phyloP scores from a whole-genome alignment of 2,113 vertebrate genomes.

The human region DNA sequence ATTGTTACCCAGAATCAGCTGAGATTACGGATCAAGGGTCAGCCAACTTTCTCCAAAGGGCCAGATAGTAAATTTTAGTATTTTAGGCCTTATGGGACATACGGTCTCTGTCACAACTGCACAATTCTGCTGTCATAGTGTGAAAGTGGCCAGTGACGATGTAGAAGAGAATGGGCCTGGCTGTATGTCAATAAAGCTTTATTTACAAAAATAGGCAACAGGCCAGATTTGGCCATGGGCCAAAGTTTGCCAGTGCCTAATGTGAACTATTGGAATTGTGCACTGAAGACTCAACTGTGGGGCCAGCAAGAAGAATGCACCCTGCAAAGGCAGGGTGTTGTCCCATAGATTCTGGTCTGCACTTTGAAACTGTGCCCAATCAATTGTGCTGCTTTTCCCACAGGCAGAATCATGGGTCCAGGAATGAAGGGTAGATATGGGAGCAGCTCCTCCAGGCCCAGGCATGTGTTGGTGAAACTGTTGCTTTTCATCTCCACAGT shows the following conservation, averaged over 20 bases:
- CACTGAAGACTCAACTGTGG: not conserved
- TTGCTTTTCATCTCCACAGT: no score
- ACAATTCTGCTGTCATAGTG: not conserved
- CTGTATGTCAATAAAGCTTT: not conserved
- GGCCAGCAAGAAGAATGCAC: not conserved
- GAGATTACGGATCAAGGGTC: not conserved
- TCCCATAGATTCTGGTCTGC: not conserved
- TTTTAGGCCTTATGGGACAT: not conserved
- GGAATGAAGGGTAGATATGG: not conserved
- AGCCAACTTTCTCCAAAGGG: not conserved
- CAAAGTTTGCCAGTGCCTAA: not conserved
- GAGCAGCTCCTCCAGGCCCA: not conserved
- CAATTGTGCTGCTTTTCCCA: not conserved
- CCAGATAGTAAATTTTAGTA: not conserved
- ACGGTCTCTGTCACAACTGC: not conserved
- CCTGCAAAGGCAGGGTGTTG: not conserved
- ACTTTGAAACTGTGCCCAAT: not conserved
- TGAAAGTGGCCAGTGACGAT: not conserved
- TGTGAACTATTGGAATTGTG: not conserved
- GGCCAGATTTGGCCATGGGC: not conserved
- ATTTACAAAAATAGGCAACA: not conserved
- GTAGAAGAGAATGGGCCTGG: not conserved
- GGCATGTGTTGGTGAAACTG: not conserved
- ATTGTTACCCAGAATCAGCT: not conserved
- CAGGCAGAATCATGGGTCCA: not conserved